These are phyloP conservation scores for Agonopterix arenella DNA, from an alignment of 2,888 invertebrate genomes.

Conservation along the genomic window DNA sequence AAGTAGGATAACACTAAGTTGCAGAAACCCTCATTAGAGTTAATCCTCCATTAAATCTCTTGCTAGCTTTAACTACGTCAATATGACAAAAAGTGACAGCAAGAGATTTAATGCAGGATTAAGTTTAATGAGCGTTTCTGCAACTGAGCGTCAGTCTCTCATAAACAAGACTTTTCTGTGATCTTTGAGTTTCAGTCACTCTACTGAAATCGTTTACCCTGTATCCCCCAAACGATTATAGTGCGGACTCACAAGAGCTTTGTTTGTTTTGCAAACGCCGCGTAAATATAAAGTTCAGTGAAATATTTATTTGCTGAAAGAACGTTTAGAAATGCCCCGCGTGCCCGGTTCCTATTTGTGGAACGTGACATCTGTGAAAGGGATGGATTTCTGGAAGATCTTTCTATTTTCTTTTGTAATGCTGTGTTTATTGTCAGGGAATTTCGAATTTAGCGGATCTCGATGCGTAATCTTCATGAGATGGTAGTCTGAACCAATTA, in stretches of 20 bases:
- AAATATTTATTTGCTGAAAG: slow-evolving; percentile 34
- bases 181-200: too few species aligned
- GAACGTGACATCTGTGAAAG: slow-evolving; percentile 32
- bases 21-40: too few species aligned
- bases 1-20: too few species aligned
- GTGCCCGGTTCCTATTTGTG: slow-evolving; percentile 23
- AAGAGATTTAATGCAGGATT: too few species aligned
- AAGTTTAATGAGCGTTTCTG: too few species aligned
- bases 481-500: too few species aligned
- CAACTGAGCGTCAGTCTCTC: too few species aligned
- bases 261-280: slow-evolving; percentile 20
- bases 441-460: not conserved
- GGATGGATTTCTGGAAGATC: slow-evolving; percentile 14
- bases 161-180: too few species aligned
- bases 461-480: not conserved
- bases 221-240: slow-evolving; percentile 20
- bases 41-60: too few species aligned
- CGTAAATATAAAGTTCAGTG: slow-evolving; percentile 35
- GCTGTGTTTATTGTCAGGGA: too few species aligned
- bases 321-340: slow-evolving; percentile 25
- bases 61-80: too few species aligned
- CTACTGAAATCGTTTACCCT: not conserved
- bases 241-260: slow-evolving; percentile 12
- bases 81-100: too few species aligned
- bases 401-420: slow-evolving; percentile 3